Evolutionary conservation across 2,888 invertebrate genomes (phyloP), one percentile per base, ranked within the genome.

Genomic region (Fragum fragum): DNA sequence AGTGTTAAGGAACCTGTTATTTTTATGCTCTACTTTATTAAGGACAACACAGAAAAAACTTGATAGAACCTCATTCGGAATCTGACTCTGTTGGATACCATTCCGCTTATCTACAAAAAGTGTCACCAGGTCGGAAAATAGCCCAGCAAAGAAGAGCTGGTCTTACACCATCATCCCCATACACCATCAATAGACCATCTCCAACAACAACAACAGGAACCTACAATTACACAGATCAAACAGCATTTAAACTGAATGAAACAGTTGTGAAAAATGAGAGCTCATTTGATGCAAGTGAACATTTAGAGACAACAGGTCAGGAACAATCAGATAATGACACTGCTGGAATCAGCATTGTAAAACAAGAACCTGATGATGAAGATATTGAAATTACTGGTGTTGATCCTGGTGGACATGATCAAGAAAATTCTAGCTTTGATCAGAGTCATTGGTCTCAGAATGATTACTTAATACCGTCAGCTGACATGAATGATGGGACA

Each of bases 341-440:
- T 21, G 26, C 26, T 2, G 32, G 18, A 32, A 32, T 14, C 1
- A 28, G 1, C 18, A 32, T 52, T 1, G 29, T 70, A 1, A 70
- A 70, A 70, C 9, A 47, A 29, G 70, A 70, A 68, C 66, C 66
- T n/a, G 28, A 26, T 21, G 52, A 52, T 26, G 70, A 70, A 14
- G 70, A 70, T 26, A n/a, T 70, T 52, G 70, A 70, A 53, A 52
- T 70, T 26, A 70, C 70, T 0, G 70, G 70, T 16, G 52, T 68
- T 2, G 42, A 68, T 39, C 16, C 23, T n/a, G 39, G 66, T 6
- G 23, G 29, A 29, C 28, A 32, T 9, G 32, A 28, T 11, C 9
- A n/a, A 14, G 16, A 18, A 9, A 18, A 61, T 23, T 16, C 32
- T 9, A 32, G 61, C 32, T 61, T 29, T 29, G 32, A 18, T 28